A percentile compares a stretch with the other conserved stretches of the same genome.
phyloP scores from a whole-genome alignment of 2,113 vertebrate genomes.

The Piprites chloris region DNA sequence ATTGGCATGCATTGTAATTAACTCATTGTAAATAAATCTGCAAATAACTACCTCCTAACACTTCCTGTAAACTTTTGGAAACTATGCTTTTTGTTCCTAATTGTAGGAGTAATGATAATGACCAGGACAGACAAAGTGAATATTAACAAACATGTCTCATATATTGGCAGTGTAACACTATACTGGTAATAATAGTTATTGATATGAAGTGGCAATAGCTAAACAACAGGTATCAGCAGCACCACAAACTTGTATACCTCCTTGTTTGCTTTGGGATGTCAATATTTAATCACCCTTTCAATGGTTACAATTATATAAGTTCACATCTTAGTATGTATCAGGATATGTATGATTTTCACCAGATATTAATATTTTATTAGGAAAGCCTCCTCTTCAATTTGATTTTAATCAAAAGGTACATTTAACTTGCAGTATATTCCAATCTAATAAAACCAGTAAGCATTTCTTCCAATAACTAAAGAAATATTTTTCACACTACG shows the following conservation, averaged over 20 bases:
- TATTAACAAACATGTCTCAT: neutral
- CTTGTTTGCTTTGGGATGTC: neutral
- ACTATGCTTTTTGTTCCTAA: neutral
- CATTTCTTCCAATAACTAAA: neutral
- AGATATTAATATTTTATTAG: neutral
- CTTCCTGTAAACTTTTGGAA: neutral
- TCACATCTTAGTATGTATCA: neutral
- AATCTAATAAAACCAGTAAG: neutral
- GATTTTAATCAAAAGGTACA: neutral
- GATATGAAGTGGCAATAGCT: neutral
- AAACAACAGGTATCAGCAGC: neutral
- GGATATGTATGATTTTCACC: neutral
- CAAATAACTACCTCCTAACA: neutral
- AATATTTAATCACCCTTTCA: neutral
- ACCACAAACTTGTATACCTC: neutral
- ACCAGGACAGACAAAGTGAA: neutral
- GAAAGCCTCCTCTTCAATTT: neutral
- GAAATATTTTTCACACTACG: neutral
- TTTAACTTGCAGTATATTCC: neutral
- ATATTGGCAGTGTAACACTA: neutral
- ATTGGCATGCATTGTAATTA: neutral
- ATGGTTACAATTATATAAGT: neutral
- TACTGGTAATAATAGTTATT: neutral
- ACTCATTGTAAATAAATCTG: neutral
- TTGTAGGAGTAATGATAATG: neutral